phyloP scores from a whole-genome alignment of 2,797 vertebrate species.

The Tapera naevia region DNA sequence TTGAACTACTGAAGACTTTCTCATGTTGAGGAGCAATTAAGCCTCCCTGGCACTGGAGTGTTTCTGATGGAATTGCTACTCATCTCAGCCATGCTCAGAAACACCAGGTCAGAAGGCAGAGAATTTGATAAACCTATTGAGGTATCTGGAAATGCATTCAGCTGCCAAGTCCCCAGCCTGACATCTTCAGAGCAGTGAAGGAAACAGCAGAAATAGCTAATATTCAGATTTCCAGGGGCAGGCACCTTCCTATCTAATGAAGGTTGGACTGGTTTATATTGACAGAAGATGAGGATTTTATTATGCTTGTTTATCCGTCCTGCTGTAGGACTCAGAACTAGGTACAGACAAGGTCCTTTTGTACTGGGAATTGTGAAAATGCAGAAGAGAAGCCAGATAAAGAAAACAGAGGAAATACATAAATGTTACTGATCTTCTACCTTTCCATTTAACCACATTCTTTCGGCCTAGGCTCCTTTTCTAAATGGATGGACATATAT shows the following conservation, averaged over 20 bases:
- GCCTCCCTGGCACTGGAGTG: neutral
- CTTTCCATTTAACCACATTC: neutral
- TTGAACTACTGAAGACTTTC: constrained; percentile 36
- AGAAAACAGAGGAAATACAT: neutral
- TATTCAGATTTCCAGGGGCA: neutral
- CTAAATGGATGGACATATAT: neutral
- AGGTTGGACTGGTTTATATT: neutral
- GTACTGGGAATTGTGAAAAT: neutral
- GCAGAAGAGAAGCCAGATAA: neutral
- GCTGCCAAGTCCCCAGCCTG: accelerated
- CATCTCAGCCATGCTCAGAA: constrained; percentile 7
- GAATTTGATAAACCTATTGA: constrained; percentile 40
- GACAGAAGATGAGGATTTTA: neutral
- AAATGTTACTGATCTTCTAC: neutral
- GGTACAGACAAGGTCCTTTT: neutral
- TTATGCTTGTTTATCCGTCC: neutral
- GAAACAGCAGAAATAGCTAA: constrained; percentile 7
- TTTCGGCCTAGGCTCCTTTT: neutral
- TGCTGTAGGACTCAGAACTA: neutral
- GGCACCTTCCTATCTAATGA: neutral
- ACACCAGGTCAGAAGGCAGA: constrained; percentile 39
- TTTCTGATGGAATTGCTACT: constrained; percentile 35
- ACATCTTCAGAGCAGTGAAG: neutral
- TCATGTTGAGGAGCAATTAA: constrained; percentile 3
- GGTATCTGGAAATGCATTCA: neutral